Evolutionary conservation across 1,140 invertebrate genomes (phyloP).

Genomic region (Meloidogyne hapla): DNA sequence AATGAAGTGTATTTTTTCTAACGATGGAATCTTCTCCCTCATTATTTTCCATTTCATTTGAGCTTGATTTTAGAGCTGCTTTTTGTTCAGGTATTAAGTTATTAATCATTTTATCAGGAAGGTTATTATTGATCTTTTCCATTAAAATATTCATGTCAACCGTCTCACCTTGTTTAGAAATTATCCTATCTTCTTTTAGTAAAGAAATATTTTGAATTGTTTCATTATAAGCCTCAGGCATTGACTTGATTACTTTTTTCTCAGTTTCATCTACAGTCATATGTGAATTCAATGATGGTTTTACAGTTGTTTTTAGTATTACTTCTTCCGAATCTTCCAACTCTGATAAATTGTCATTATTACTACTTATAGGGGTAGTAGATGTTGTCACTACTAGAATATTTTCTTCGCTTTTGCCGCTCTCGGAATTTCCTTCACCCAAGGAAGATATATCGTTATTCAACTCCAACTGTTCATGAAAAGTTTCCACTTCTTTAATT

Average conservation of each 20-base stretch:
- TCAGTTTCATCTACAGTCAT: neutral
- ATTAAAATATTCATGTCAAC: neutral
- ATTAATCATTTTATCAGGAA: neutral
- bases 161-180: neutral
- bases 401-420: neutral
- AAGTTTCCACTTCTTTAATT: neutral
- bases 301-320: too few relatives aligned
- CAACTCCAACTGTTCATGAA: neutral
- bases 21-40: neutral
- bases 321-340: too few relatives aligned
- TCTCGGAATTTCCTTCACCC: neutral
- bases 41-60: neutral
- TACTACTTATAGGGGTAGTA: neutral
- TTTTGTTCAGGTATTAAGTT: conserved; percentile 40
- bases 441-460: neutral
- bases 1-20: neutral
- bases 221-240: too few relatives aligned
- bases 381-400: neutral
- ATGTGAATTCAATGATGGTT: too few relatives aligned
- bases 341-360: neutral
- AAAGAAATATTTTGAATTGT: neutral
- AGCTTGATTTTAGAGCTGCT: conserved; percentile 45
- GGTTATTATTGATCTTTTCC: neutral
- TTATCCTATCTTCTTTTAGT: neutral
- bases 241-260: neutral